Evolutionary conservation across 2,888 invertebrate genomes (phyloP), one percentile per base, ranked within the genome.

Genomic region (Toxonevra muliebris): DNA sequence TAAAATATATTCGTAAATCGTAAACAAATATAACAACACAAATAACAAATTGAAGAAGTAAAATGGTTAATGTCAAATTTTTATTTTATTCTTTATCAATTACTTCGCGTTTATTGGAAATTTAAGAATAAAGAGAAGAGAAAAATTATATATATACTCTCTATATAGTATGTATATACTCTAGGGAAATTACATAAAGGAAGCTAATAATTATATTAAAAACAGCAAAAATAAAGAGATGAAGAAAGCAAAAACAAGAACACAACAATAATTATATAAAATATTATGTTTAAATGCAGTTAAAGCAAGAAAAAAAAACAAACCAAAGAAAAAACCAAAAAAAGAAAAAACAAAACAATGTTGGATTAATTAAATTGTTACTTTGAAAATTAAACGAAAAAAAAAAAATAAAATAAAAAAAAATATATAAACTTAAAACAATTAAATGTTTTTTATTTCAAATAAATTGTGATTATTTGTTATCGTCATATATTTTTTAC

Each of bases 361-460:
- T 66, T 66, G 48, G 53, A 66, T 61, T 61, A 50, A 61, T 61
- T 61, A 66, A 61, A 66, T 66, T 66, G 66, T 66, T 66, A 66
- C 66, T 61, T 66, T 66, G 61, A 66, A 66, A 76, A 76, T 75
- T 79, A 69, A 69, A 65, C 48, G 54, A 61, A 70, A 57, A 60
- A 70, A 68, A 68, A 66, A 74, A 72, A 74, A 73, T 61, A 65
- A 61, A 64, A 66, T 68, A 71, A 69, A 71, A 41, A 71, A 58
- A 71, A 70, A 64, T 64, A 68, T 62, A 69, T 45, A 52, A 72
- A 75, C 76, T 72, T 71, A 75, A 79, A 75, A 78, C 75, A 78
- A 80, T 80, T 80, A 77, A 80, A 77, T 79, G 79, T 79, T 81
- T 80, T 57, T 57, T 57, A 48, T 48, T 48, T 48, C 48, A 48